These are phyloP conservation scores for Chaenodraco wilsoni DNA, from an alignment of 2,797 vertebrate genomes.

Conservation along the genomic window DNA sequence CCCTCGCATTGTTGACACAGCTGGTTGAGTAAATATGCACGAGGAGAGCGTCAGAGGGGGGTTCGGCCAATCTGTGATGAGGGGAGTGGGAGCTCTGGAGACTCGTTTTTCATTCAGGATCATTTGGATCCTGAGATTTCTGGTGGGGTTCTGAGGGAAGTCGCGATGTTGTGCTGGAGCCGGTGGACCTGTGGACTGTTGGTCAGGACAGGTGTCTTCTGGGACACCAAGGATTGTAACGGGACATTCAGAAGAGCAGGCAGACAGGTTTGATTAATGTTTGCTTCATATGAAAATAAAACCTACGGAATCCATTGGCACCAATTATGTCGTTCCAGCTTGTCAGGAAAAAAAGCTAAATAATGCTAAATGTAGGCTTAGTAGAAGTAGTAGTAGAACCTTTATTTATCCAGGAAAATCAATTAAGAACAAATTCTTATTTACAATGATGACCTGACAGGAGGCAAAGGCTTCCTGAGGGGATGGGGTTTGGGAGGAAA, in stretches of 20 bases:
- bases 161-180: slow-evolving; percentile 62
- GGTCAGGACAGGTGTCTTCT: slow-evolving; percentile 34
- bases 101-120: background rate
- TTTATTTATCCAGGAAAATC: too few species aligned
- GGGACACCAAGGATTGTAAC: slow-evolving; percentile 38
- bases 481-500: too few species aligned
- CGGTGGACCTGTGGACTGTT: slow-evolving; percentile 62
- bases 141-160: slow-evolving; percentile 16
- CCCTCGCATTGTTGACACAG: slow-evolving; percentile 74
- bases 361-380: too few species aligned
- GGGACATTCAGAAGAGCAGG: slow-evolving; percentile 9
- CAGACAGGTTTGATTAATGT: slow-evolving; percentile 61
- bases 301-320: too few species aligned
- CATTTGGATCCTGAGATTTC: background rate
- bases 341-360: too few species aligned
- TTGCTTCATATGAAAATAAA: background rate
- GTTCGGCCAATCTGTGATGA: slow-evolving; percentile 55
- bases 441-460: too few species aligned
- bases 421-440: too few species aligned
- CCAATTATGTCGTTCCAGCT: too few species aligned
- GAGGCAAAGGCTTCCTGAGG: too few species aligned
- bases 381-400: too few species aligned
- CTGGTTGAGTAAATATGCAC: slow-evolving; percentile 69
- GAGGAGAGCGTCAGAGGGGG: slow-evolving; percentile 1
- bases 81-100: slow-evolving; percentile 43